These are phyloP conservation scores for Vanessa cardui DNA, from an alignment of 2,888 invertebrate species.

Conservation along the genomic window DNA sequence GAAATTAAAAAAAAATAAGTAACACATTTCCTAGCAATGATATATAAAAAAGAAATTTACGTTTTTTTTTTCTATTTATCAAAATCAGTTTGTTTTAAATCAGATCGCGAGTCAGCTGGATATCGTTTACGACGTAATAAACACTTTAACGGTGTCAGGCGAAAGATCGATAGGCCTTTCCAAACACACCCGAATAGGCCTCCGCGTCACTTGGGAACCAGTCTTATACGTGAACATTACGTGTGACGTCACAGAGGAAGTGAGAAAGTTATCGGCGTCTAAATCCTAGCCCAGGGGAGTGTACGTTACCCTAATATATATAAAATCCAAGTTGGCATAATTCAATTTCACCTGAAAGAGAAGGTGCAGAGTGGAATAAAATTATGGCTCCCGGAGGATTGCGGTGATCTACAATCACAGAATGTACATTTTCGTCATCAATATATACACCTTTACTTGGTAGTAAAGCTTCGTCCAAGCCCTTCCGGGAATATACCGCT, in stretches of 20 bases:
- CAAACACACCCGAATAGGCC: slow-evolving; percentile 27
- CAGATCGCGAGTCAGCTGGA: slow-evolving; percentile 29
- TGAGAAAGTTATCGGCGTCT: slow-evolving; percentile 80
- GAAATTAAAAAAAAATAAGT: not conserved
- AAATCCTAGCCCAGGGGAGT: slow-evolving; percentile 73
- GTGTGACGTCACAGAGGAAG: slow-evolving; percentile 59
- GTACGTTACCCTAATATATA: slow-evolving; percentile 77
- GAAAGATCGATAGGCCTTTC: slow-evolving; percentile 65
- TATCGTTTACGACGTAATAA: slow-evolving; percentile 47
- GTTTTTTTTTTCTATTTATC: too few relatives aligned
- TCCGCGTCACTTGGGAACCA: slow-evolving; percentile 29
- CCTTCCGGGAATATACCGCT: too few relatives aligned
- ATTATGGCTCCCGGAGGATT: slow-evolving; percentile 36
- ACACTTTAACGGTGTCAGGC: slow-evolving; percentile 51
- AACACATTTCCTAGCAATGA: not conserved
- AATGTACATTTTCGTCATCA: too few relatives aligned
- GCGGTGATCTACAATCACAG: slow-evolving; percentile 16
- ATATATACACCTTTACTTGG: too few relatives aligned
- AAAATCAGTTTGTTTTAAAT: slow-evolving; percentile 48
- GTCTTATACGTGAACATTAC: slow-evolving; percentile 28
- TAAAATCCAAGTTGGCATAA: slow-evolving; percentile 77
- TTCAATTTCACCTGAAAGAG: slow-evolving; percentile 63
- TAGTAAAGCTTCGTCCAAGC: too few relatives aligned
- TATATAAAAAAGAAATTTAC: not conserved
- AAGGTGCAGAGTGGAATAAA: slow-evolving; percentile 37